Base-by-base conservation (phyloP, 1,140 invertebrate genomes). In the Bombus haemorrhoidalis region DNA sequence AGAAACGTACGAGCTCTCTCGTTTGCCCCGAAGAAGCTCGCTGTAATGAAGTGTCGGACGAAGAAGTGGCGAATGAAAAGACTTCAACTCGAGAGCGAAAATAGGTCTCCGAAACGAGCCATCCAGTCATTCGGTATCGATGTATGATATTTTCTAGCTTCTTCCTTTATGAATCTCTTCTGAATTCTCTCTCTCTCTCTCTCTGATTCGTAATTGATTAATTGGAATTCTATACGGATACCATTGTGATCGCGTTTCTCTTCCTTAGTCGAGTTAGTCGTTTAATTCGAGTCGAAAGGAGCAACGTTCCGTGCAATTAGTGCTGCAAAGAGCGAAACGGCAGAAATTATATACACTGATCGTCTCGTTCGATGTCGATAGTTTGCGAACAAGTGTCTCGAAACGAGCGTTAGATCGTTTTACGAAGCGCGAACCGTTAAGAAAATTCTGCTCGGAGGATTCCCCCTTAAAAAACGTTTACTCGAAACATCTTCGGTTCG, bases 21-120 rank as follows among this genome's bases (percentile, higher is more conserved):
- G 13, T 95, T 94, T 71, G 93, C 92, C 41, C 73, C 89, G 43
- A 93, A 87, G 78, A 95, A 95, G 72, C 91, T 95, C 25, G 84
- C 79, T 34, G 89, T 92, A 75, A 95, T 95, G 94, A 92, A 92
- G 80, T 92, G 92, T 72, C 93, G 94, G 83, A 94, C 94, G 91
- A 93, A 92, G 84, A 95, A 95, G 84, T 92, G 92, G 91, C 90
- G 92, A 53, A 87, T 92, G 81, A 92, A 94, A 57, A 81, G 92
- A 34, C 78, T 94, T 22, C 89, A 92, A 76, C 78, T 93, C 25
- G 92, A 93, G 77, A 94, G 92, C 87, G 92, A 94, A 89, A 92
- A 87, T 77, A 91, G 93, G 79, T 90, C 90, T 41, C 86, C 94
- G 75, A 94, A 93, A 84, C 81, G 93, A 85, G 83, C 87, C 57